These are phyloP conservation scores for Aplochiton taeniatus DNA, from an alignment of 2,797 vertebrate genomes.

Conservation along the genomic window DNA sequence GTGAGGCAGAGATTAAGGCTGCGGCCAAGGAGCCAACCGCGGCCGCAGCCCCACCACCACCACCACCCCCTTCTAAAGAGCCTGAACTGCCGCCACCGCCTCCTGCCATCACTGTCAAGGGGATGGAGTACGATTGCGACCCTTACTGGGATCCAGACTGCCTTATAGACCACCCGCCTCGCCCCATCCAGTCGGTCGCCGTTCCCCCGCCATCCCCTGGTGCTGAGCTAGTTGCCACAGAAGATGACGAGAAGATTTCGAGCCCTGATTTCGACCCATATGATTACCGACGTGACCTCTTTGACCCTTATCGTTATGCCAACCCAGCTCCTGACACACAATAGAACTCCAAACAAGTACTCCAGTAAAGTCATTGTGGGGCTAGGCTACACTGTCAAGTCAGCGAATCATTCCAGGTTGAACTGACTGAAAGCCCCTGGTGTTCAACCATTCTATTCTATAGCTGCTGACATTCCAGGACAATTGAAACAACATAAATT, in stretches of 20 bases:
- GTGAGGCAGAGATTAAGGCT: conserved; percentile 49
- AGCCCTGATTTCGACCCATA: conserved; percentile 59
- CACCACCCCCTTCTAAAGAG: conserved; percentile 25
- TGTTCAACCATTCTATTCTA: no score
- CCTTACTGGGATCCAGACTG: conserved; percentile 81
- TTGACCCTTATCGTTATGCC: conserved; percentile 61
- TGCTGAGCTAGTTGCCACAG: conserved; percentile 23
- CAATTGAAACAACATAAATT: no score
- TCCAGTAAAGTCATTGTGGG: neutral
- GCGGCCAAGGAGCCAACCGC: conserved; percentile 21
- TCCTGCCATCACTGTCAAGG: conserved; percentile 42
- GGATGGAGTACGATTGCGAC: conserved; percentile 75
- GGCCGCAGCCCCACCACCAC: conserved; percentile 28
- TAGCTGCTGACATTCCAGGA: no score
- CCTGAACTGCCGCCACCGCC: conserved; percentile 17
- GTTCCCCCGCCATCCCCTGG: conserved; percentile 17
- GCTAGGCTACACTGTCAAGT: neutral
- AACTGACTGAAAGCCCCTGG: conserved; percentile 1
- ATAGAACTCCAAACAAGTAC: conserved; percentile 7
- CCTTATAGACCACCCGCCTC: conserved; percentile 69
- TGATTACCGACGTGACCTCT: conserved; percentile 71
- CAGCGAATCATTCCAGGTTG: conserved; percentile 9
- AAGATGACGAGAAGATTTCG: conserved; percentile 15
- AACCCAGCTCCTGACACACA: conserved; percentile 46
- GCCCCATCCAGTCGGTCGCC: conserved; percentile 29